Base-by-base conservation (phyloP, 2,113 vertebrate species). In the Oxyruncus cristatus region DNA sequence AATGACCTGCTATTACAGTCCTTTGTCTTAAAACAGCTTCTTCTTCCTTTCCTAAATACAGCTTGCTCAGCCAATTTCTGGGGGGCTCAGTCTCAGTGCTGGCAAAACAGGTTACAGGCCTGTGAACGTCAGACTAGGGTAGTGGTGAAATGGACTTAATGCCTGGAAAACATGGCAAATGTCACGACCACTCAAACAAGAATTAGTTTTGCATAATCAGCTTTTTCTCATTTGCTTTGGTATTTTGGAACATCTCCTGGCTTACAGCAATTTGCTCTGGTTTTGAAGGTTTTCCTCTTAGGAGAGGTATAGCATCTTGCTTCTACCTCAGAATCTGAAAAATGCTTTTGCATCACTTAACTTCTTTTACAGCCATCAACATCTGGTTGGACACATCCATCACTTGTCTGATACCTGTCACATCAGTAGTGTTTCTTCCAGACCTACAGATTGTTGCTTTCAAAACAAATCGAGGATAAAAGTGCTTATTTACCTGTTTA, bases 321-420 rank as follows among this genome's bases (percentile, higher is more conserved):
- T 91, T 89, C 86, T 72, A 14, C 28, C 33, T 61, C 56, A 81
- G 56, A 65, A 59, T 32, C 56, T 79, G 62, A 74, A 74, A 71
- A 94, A 92, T 1, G 7, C 62, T 33, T 89, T 70, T 91, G 33
- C 28, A 52, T 26, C 28, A 23, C 85, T 72, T 77, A 3, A 18
- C 50, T 58, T 58, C 37, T 71, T 89, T 80, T 24, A 77, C 19
- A 68, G 52, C 39, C 58, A 77, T 22, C 62, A 46, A 8, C 42
- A 72, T 56, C 52, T 58, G 44, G 9, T 32, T 73, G n/a, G 49
- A 23, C 27, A 41, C 1, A 4, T 44, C 52, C 0, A 0, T 63
- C 59, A 63, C 42, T 53, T 46, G 14, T 58, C 62, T 9, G 4
- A 44, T 22, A 58, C 0, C 0, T 33, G 15, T 55, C 41, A 32